Base-by-base conservation (phyloP, 2,797 vertebrate species). In the Scolopax rusticola region DNA sequence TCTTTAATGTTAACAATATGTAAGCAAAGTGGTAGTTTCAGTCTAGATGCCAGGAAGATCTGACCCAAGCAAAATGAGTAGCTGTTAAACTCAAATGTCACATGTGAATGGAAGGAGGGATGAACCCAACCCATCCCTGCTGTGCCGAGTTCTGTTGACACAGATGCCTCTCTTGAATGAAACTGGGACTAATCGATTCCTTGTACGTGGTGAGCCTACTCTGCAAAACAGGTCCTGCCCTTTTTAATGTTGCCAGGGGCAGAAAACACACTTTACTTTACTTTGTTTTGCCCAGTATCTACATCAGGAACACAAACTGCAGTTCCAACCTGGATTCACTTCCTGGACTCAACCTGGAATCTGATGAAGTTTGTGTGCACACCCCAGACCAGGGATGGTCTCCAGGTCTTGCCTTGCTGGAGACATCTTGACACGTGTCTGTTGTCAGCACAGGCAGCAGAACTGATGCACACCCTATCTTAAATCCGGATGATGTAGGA, bases 381-480 rank as follows among this genome's bases (percentile, higher is more conserved):
- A 64, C 9, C 28, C 14, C 60, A 48, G 12, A 63, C 6, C 43
- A 48, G 13, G 43, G 51, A 28, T 63, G 20, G 20, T n/a, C 23
- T 61, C 57, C 53, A 65, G 61, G 61, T 54, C 50, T 53, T n/a
- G 30, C 40, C 56, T 48, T 59, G 36, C 32, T 92, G 43, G 9
- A 45, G 70, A 32, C 70, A 79, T 24, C 43, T 60, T 45, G 43
- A 67, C n/a, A 68, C 0, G 0, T 12, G 12, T 7, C 27, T 56
- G 9, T 17, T 74, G 33, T 41, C 32, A 65, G 16, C 30, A 56
- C 17, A 68, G 43, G 36, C 13, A 85, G 45, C 57, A 64, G 41
- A 64, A 57, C 18, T 32, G 76, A 54, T 30, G 24, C 15, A 54
- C 8, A 4, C 25, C 17, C 28, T 59, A 0, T 25, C 82, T 81